Conservation (phyloP, 1,140 invertebrate genomes). For the Medauroidea extradentata region DNA sequence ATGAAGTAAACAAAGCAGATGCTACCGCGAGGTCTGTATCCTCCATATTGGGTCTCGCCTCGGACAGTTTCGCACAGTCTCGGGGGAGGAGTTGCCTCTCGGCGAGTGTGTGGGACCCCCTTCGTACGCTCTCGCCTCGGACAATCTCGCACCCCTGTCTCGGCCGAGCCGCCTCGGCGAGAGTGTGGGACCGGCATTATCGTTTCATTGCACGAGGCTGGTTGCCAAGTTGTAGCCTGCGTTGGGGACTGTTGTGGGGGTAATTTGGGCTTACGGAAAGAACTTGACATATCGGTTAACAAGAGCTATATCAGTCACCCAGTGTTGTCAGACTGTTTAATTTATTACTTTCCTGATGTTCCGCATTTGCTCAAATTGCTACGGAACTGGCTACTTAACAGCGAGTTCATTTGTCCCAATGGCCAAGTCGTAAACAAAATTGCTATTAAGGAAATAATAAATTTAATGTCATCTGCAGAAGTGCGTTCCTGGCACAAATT, state of each 20-base stretch:
- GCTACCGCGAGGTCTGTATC: too few species aligned
- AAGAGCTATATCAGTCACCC: constrained; percentile 24
- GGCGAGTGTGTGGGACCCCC: too few species aligned
- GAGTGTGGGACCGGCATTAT: constrained; percentile 30
- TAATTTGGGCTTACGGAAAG: constrained; percentile 34
- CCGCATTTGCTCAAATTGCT: constrained; percentile 33
- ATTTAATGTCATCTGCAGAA: constrained; percentile 8
- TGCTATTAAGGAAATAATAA: constrained; percentile 15
- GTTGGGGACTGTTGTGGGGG: constrained; percentile 32
- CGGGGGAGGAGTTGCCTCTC: too few species aligned
- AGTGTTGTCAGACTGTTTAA: constrained; percentile 12
- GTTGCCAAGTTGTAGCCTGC: constrained; percentile 32
- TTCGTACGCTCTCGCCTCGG: too few species aligned
- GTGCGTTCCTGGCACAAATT: constrained; percentile 23
- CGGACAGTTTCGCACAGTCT: too few species aligned
- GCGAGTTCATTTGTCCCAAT: constrained; percentile 20
- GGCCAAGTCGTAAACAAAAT: constrained; percentile 16
- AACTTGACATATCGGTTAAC: constrained; percentile 26
- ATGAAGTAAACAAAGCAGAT: too few species aligned
- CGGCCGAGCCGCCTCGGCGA: too few species aligned
- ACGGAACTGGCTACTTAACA: constrained; percentile 31
- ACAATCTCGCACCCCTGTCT: too few species aligned
- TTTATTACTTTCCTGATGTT: constrained; percentile 28
- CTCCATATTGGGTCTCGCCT: too few species aligned
- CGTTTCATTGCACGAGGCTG: constrained; percentile 28